Conservation (phyloP, 2,797 vertebrate species). For the Enteromius mattozi region DNA sequence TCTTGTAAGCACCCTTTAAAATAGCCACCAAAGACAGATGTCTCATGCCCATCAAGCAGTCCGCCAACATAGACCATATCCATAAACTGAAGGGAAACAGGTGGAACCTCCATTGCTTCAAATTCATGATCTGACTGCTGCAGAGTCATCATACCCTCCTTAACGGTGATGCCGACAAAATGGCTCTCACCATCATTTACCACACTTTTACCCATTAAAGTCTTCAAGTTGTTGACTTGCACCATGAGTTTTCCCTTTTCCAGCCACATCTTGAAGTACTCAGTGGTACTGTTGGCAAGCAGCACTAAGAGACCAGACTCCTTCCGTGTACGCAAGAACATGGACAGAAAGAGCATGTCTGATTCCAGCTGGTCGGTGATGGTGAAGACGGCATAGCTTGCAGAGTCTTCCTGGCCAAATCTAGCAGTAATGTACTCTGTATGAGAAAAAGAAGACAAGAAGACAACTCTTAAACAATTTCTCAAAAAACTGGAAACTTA, state of each 20-base stretch:
- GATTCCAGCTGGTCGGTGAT: constrained; percentile 70
- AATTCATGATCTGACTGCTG: constrained; percentile 70
- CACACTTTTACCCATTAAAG: constrained; percentile 63
- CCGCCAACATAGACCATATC: constrained; percentile 84
- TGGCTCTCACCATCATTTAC: constrained; percentile 83
- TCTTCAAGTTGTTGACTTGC: constrained; percentile 66
- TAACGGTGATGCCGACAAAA: constrained; percentile 82
- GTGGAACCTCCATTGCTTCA: constrained; percentile 60
- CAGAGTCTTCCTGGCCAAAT: constrained; percentile 83
- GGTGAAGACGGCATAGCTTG: constrained; percentile 83
- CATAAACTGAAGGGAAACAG: constrained; percentile 67
- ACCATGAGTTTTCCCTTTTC: constrained; percentile 79
- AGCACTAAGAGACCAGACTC: constrained; percentile 80
- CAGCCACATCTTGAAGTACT: constrained; percentile 78
- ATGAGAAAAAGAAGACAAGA: constrained; percentile 25
- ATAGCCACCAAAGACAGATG: constrained; percentile 76
- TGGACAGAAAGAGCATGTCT: constrained; percentile 77
- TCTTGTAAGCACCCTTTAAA: constrained; percentile 96
- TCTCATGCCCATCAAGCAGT: constrained; percentile 68
- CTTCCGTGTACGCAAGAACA: constrained; percentile 86
- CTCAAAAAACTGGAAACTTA: not conserved
- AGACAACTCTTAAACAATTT: constrained; percentile 3
- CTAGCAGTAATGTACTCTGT: constrained; percentile 85
- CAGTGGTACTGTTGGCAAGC: constrained; percentile 75
- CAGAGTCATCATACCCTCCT: constrained; percentile 72